These are phyloP conservation scores for Anguilla marmorata DNA, from an alignment of 2,797 vertebrate genomes.

Conservation along the genomic window DNA sequence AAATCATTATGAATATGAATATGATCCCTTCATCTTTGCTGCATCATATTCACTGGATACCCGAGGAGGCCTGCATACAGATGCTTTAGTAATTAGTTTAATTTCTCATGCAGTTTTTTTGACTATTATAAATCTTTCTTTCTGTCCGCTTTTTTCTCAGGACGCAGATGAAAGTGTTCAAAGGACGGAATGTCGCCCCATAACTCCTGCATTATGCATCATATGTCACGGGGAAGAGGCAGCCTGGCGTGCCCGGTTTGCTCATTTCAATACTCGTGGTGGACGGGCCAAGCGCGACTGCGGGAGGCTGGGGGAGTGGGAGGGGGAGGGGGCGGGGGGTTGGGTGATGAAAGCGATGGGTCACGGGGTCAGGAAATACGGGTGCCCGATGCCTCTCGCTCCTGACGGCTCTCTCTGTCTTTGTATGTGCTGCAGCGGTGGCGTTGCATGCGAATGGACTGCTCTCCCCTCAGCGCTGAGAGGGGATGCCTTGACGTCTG, in stretches of 20 bases:
- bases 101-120: not conserved
- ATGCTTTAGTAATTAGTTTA: slow-evolving; percentile 4
- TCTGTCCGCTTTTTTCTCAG: not conserved
- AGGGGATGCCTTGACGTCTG: slow-evolving; percentile 6
- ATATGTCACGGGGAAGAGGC: not conserved
- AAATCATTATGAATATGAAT: slow-evolving; percentile 22
- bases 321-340: not conserved
- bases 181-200: not conserved
- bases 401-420: not conserved
- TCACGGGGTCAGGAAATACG: not conserved
- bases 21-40: not conserved
- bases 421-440: not conserved
- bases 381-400: not conserved
- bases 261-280: not conserved
- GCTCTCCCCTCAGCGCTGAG: not conserved
- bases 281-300: not conserved
- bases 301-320: not conserved
- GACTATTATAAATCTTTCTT: not conserved
- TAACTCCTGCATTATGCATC: not conserved
- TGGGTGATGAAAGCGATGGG: slow-evolving; percentile 3
- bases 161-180: not conserved
- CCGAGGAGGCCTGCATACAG: not conserved
- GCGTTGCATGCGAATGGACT: not conserved
- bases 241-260: not conserved
- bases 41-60: not conserved